Percentiles rank a stretch among this genome's conserved stretches.
These are phyloP conservation scores for Gallinago solitaria DNA, from an alignment of 2,797 vertebrate species.

Conservation along the genomic window DNA sequence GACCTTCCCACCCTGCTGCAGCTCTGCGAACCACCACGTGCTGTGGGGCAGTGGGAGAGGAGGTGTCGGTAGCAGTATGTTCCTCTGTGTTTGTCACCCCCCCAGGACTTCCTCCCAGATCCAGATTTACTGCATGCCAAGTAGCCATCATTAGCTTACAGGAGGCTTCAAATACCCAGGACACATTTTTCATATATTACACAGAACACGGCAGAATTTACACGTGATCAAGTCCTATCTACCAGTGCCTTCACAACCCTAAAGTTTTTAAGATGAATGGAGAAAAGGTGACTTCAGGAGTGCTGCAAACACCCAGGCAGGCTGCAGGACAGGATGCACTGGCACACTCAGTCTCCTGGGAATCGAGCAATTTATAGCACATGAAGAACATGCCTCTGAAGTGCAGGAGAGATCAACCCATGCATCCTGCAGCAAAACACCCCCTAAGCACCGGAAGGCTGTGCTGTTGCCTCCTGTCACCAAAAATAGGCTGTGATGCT, in stretches of 20 bases:
- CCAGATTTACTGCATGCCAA: background rate
- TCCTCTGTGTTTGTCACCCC: background rate
- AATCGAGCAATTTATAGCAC: background rate
- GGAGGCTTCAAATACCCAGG: background rate
- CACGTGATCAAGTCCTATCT: no score
- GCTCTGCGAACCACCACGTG: background rate
- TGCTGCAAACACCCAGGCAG: background rate
- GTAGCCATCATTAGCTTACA: background rate
- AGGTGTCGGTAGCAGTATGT: background rate
- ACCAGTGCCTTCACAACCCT: accelerated
- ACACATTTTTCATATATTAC: background rate
- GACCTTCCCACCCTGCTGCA: accelerated
- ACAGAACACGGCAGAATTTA: background rate
- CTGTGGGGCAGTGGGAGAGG: background rate
- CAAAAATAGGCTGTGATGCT: background rate
- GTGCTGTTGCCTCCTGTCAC: background rate
- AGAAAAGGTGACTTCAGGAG: background rate
- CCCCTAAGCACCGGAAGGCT: background rate
- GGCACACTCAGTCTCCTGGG: background rate
- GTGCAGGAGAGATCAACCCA: background rate
- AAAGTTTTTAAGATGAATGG: background rate
- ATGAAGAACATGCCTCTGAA: accelerated
- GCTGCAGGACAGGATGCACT: background rate
- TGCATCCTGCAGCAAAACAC: accelerated
- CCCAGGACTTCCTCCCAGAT: background rate